Conservation (phyloP, 2,113 vertebrate species). For the Psophia crepitans region DNA sequence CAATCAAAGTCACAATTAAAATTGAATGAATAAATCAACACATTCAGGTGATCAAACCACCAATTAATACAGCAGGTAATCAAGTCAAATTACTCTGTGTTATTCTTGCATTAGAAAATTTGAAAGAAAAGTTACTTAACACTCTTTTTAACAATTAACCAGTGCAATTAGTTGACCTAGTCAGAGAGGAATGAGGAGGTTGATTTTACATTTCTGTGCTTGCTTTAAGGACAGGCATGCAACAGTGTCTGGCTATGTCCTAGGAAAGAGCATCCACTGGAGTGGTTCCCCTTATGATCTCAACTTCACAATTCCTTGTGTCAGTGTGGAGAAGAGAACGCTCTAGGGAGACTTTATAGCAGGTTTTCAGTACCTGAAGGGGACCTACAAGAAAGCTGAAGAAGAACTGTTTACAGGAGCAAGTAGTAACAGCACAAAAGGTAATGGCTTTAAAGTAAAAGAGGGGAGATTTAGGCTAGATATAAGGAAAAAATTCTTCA, state of each 20-base stretch:
- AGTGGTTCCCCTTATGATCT: background rate
- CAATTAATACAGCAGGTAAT: background rate
- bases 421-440: too few species aligned
- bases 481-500: too few species aligned
- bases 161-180: background rate
- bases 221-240: background rate
- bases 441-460: too few species aligned
- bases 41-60: background rate
- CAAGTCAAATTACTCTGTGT: background rate
- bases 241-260: background rate
- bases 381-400: too few species aligned
- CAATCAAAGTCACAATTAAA: background rate
- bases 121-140: background rate
- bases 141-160: background rate
- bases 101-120: background rate
- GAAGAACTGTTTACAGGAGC: too few species aligned
- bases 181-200: background rate
- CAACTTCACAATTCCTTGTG: background rate
- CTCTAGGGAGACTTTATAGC: too few species aligned
- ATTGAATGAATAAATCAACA: background rate
- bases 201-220: background rate
- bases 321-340: too few species aligned
- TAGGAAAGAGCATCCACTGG: background rate
- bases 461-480: too few species aligned
- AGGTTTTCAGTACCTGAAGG: too few species aligned